A percentile compares a stretch with the other conserved stretches of the same genome.
Evolutionary conservation across 2,888 invertebrate genomes (phyloP).

Genomic region (Zeuzera pyrina): DNA sequence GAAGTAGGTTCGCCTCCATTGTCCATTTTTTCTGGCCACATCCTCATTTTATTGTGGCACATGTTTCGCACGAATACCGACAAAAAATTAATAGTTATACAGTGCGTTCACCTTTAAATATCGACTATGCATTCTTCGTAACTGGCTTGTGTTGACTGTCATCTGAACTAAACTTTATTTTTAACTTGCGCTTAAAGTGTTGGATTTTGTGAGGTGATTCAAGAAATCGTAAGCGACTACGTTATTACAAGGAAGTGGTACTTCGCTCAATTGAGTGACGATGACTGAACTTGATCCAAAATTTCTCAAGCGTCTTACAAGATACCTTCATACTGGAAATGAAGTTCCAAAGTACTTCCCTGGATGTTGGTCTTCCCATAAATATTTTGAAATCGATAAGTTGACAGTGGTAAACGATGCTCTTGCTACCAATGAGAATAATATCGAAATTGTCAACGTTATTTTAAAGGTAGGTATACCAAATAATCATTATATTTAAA

Average conservation of each 20-base stretch:
- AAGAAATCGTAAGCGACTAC: too few relatives aligned
- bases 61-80: constrained; percentile 61
- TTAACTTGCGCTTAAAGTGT: too few relatives aligned
- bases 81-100: constrained; percentile 46
- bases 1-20: too few relatives aligned
- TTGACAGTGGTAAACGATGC: constrained; percentile 43
- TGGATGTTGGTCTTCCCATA: constrained; percentile 67
- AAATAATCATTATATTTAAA: constrained; percentile 1
- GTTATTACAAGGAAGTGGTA: too few relatives aligned
- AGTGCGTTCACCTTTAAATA: constrained; percentile 36
- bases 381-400: constrained; percentile 58
- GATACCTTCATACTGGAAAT: constrained; percentile 68
- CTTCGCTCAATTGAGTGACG: too few relatives aligned
- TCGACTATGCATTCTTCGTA: constrained; percentile 30
- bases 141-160: too few relatives aligned
- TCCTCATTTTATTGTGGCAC: constrained; percentile 66
- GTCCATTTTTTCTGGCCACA: constrained; percentile 67
- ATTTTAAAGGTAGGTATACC: constrained; percentile 46
- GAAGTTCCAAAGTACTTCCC: constrained; percentile 70
- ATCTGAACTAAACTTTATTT: too few relatives aligned
- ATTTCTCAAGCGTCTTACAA: constrained; percentile 48
- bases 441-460: constrained; percentile 40
- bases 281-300: constrained; percentile 46
- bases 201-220: too few relatives aligned
- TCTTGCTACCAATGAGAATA: constrained; percentile 20